Percentiles rank a stretch among this genome's conserved stretches.
Evolutionary conservation across 30 jellyfish, hydroid and myxozoan genomes (phyloP).

Genomic region (Turritopsis dohrnii): DNA sequence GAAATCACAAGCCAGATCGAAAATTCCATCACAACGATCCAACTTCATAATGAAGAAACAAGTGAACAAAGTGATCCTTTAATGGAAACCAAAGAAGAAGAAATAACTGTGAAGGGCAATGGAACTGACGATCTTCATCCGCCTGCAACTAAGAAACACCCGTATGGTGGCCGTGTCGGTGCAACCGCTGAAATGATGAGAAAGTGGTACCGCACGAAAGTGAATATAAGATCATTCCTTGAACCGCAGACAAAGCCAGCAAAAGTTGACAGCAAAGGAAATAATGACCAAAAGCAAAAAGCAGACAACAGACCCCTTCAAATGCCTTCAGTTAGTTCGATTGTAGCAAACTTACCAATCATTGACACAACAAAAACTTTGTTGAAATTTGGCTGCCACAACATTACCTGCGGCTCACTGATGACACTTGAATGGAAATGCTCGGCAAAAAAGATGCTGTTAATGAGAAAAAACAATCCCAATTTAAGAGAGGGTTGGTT

Average conservation of each 20-base stretch:
- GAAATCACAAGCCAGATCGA: background rate
- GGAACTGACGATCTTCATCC: background rate
- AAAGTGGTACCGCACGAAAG: background rate
- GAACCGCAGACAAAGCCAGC: background rate
- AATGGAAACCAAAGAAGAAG: background rate
- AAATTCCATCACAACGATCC: background rate
- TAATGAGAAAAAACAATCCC: background rate
- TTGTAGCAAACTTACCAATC: background rate
- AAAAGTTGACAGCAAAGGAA: background rate
- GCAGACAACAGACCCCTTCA: background rate
- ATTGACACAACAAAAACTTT: background rate
- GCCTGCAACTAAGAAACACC: background rate
- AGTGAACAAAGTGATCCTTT: background rate
- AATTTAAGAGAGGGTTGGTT: constrained; percentile 13
- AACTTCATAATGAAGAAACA: background rate
- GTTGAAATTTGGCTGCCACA: background rate
- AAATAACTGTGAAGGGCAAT: too few relatives aligned
- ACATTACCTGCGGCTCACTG: background rate
- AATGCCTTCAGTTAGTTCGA: background rate
- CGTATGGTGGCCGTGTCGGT: too few relatives aligned
- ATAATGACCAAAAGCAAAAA: background rate
- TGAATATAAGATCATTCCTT: background rate
- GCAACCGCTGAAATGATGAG: background rate
- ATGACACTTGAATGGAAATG: constrained; percentile 2
- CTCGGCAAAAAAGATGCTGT: background rate